phyloP scores from a whole-genome alignment of 2,888 invertebrate genomes.

The Drosophila demipolita region DNA sequence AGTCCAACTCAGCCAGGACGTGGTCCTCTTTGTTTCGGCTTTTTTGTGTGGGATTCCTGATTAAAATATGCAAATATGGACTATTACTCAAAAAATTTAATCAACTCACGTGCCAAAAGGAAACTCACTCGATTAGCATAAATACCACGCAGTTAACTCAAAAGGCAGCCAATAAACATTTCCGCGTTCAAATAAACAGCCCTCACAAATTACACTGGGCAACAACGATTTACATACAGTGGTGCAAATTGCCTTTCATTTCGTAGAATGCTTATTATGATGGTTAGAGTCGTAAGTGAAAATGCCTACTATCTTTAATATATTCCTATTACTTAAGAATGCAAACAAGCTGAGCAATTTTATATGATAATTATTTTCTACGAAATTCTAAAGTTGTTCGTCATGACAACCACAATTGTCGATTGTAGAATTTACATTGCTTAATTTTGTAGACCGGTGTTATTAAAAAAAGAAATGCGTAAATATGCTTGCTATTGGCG shows the following conservation, averaged over 20 bases:
- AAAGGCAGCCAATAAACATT: slow-evolving; percentile 74
- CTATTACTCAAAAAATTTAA: slow-evolving; percentile 78
- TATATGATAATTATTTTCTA: background rate
- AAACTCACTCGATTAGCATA: slow-evolving; percentile 71
- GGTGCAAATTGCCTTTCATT: background rate
- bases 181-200: slow-evolving; percentile 63
- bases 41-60: slow-evolving; percentile 37
- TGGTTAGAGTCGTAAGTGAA: background rate
- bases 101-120: slow-evolving; percentile 74
- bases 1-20: slow-evolving; percentile 40
- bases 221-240: slow-evolving; percentile 6
- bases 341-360: background rate
- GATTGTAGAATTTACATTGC: background rate
- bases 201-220: slow-evolving; percentile 55
- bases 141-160: slow-evolving; percentile 55
- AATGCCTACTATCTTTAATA: background rate
- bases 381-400: background rate
- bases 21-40: background rate
- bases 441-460: slow-evolving; percentile 5
- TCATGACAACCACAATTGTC: background rate
- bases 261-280: background rate
- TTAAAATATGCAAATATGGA: slow-evolving; percentile 74
- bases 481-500: slow-evolving; percentile 4
- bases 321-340: background rate
- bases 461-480: slow-evolving; percentile 22